Percentiles rank a stretch among this genome's conserved stretches.
Conservation (phyloP, 2,888 invertebrate genomes). For the Drosophila imparisetae region DNA sequence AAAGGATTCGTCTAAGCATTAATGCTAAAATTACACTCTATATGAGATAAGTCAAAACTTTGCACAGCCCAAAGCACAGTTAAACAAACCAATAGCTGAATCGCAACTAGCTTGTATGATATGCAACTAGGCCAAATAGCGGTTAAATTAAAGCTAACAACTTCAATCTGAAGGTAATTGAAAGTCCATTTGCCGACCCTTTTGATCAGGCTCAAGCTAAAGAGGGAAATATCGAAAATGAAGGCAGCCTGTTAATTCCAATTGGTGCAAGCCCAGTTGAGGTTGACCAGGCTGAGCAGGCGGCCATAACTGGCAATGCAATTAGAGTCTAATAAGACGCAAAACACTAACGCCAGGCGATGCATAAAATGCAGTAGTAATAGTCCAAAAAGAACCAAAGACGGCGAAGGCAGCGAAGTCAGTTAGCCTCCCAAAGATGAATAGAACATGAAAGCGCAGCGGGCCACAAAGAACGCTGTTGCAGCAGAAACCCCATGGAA, state of each 20-base stretch:
- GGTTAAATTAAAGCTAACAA: conserved; percentile 41
- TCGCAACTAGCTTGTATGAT: background rate
- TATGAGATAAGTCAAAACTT: background rate
- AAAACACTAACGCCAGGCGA: conserved; percentile 74
- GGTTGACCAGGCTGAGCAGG: conserved; percentile 15
- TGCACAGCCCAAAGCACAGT: background rate
- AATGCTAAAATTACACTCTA: background rate
- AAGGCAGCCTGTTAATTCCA: conserved; percentile 33
- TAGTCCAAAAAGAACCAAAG: conserved; percentile 41
- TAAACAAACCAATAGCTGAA: background rate
- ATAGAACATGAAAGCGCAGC: conserved; percentile 68
- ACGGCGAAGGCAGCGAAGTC: conserved; percentile 6
- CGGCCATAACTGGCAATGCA: conserved; percentile 65
- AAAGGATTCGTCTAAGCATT: too few species aligned
- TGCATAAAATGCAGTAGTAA: conserved; percentile 74
- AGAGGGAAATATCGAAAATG: background rate
- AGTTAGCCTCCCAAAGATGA: conserved; percentile 43
- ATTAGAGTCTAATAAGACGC: conserved; percentile 79
- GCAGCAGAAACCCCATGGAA: conserved; percentile 44
- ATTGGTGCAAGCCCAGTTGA: conserved; percentile 45
- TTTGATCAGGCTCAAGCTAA: conserved; percentile 16
- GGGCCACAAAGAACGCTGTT: conserved; percentile 50
- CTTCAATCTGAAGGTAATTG: conserved; percentile 30
- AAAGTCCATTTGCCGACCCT: conserved; percentile 43
- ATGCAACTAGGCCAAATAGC: conserved; percentile 65